These are phyloP conservation scores for Pinna nobilis DNA, from an alignment of 1,140 invertebrate genomes.

Conservation along the genomic window DNA sequence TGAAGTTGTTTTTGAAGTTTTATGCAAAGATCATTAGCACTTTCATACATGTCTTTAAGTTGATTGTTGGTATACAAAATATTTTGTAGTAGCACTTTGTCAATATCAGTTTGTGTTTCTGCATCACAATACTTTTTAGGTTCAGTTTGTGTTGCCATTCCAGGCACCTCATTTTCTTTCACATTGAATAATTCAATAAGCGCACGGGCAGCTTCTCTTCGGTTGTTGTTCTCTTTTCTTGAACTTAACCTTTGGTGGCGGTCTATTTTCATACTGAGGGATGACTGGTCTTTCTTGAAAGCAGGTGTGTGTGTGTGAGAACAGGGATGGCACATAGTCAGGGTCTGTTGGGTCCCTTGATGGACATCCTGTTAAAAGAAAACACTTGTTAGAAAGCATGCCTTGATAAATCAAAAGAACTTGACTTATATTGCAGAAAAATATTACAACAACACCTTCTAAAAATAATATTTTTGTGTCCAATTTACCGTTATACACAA, in stretches of 20 bases:
- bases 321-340: conserved; percentile 6
- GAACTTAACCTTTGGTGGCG: neutral
- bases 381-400: too few species aligned
- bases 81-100: neutral
- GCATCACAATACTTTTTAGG: neutral
- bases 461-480: too few species aligned
- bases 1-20: neutral
- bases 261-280: neutral
- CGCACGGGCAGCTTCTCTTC: neutral
- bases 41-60: neutral
- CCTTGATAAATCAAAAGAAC: too few species aligned
- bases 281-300: too few species aligned
- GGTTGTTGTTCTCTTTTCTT: conserved; percentile 3
- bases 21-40: neutral
- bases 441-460: too few species aligned
- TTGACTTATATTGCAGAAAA: too few species aligned
- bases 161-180: too few species aligned
- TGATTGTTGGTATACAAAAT: neutral
- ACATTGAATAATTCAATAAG: neutral
- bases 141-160: neutral
- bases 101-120: neutral
- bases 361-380: neutral
- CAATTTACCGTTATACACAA: too few species aligned
- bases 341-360: neutral
- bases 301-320: neutral